Base-by-base conservation (phyloP, 2,888 invertebrate genomes). In the Cantharis flavilabris region DNA sequence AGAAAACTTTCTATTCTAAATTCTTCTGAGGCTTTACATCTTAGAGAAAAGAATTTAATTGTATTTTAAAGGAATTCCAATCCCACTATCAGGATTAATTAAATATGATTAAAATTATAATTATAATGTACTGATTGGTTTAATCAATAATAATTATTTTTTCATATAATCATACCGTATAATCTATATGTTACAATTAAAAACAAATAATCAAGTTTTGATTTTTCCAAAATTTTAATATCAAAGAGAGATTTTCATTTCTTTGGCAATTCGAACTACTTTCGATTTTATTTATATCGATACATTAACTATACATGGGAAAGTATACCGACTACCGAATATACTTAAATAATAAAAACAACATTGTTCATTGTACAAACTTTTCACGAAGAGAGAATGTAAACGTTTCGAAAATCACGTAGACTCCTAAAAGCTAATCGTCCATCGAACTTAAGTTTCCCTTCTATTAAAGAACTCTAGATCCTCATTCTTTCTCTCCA, bases 361-460 rank as follows among this genome's bases (percentile, higher is more conserved):
- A 71, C 49, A 69, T 23, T 28, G 63, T 23, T 71, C 71, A 67
- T 23, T 62, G 63, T 23, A 75, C 71, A 71, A 71, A 63, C 69
- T 62, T 64, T 75, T 71, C 23, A 69, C 62, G 16, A 69, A 69
- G 67, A 63, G 72, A 69, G 64, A 70, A 76, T 16, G 62, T 65
- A 71, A 75, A 75, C 75, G 75, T 75, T 75, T 62, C 49, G 11
- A 72, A 30, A 75, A 75, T 71, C 75, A 75, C 75, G 75, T 75
- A 75, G 67, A 69, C 63, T 69, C 69, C 70, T 67, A 49, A 30
- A 70, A 75, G 74, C 69, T 75, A 75, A 75, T 71, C 75, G 75
- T 62, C 26, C 70, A 75, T 75, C 71, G 75, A 75, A 71, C 65
- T 75, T 62, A 70, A 49, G 67, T 65, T 65, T 62, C 75, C 75